Evolutionary conservation across 2,888 invertebrate genomes (phyloP).

Genomic region (Pachycephus smyrnensis): DNA sequence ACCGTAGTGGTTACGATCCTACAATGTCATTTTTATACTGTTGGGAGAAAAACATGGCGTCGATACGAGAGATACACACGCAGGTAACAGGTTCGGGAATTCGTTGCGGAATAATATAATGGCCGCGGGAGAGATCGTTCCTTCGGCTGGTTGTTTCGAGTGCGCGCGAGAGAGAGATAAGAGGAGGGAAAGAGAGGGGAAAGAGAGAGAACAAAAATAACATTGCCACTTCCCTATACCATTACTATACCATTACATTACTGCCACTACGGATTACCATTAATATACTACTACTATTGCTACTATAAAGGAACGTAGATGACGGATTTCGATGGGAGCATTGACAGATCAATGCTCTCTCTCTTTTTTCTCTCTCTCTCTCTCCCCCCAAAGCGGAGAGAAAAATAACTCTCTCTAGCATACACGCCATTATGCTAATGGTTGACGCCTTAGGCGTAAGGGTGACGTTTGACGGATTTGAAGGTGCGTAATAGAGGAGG

Average conservation of each 20-base stretch:
- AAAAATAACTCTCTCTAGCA: slow-evolving; percentile 1
- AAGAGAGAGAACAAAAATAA: background rate
- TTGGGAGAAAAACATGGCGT: background rate
- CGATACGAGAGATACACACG: background rate
- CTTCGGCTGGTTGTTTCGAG: background rate
- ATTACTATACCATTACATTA: background rate
- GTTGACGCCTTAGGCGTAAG: background rate
- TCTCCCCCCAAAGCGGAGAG: background rate
- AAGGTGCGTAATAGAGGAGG: background rate
- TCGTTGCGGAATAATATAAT: slow-evolving; percentile 10
- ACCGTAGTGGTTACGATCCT: background rate
- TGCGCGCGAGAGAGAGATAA: background rate
- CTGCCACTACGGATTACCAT: background rate
- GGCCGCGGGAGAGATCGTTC: background rate
- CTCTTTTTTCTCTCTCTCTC: no score
- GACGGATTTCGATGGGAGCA: background rate
- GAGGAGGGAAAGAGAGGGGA: slow-evolving; percentile 17
- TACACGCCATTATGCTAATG: slow-evolving; percentile 1
- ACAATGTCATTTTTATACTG: background rate
- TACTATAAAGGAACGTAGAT: background rate
- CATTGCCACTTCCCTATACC: background rate
- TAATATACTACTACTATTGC: background rate
- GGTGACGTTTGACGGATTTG: background rate
- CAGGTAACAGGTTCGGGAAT: background rate
- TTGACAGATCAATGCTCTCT: background rate